Evolutionary conservation across 2,113 vertebrate species (phyloP).

Genomic region (Lophius piscatorius): DNA sequence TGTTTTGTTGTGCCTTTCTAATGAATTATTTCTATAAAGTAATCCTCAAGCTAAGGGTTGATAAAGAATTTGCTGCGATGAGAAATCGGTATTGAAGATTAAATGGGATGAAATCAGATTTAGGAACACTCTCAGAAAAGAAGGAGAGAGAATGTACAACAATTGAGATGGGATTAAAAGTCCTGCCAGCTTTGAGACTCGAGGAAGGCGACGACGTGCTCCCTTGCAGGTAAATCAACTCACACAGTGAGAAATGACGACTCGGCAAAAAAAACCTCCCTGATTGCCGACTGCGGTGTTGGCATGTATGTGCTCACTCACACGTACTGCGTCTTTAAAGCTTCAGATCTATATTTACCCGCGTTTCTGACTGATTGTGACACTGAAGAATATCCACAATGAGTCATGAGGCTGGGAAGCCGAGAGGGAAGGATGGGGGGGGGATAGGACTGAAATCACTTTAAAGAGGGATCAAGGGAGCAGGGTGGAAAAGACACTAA

Average conservation of each 20-base stretch:
- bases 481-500: conserved; percentile 62
- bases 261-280: conserved; percentile 46
- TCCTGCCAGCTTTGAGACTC: conserved; percentile 21
- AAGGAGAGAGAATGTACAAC: conserved; percentile 2
- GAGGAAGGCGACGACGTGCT: conserved; percentile 67
- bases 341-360: conserved; percentile 74
- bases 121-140: no score
- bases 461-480: conserved; percentile 60
- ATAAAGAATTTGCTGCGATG: no score
- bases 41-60: no score
- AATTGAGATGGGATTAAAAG: conserved; percentile 28
- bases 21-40: no score
- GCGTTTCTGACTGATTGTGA: conserved; percentile 62
- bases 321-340: conserved; percentile 67
- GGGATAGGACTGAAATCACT: conserved; percentile 57
- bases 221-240: conserved; percentile 57
- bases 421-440: conserved; percentile 25
- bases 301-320: conserved; percentile 57
- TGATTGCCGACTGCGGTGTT: conserved; percentile 35
- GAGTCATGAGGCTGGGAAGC: conserved; percentile 61
- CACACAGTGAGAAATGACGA: conserved; percentile 32
- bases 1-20: no score
- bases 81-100: no score
- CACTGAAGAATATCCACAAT: conserved; percentile 43
- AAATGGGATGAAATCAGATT: no score